Percentiles rank a stretch among this genome's conserved stretches.
These are phyloP conservation scores for Phalanger gymnotis DNA, from an alignment of 2,797 vertebrate species.

Conservation along the genomic window DNA sequence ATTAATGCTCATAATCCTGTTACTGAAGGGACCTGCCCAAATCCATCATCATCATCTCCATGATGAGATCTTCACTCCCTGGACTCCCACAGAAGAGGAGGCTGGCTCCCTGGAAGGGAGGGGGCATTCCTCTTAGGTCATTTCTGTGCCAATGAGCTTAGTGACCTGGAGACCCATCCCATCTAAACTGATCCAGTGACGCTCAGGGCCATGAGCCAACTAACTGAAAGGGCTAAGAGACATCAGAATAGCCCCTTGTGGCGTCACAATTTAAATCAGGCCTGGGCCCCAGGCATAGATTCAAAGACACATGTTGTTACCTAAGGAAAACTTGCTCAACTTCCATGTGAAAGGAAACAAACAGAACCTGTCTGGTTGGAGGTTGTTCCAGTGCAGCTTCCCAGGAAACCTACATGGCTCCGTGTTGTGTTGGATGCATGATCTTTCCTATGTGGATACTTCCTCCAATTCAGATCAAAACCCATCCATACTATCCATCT, in stretches of 20 bases:
- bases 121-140: neutral
- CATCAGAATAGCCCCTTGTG: neutral
- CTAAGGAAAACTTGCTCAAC: neutral
- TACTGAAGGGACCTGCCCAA: neutral
- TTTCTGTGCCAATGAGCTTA: neutral
- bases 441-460: neutral
- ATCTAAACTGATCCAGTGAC: neutral
- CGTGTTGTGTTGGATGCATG: neutral
- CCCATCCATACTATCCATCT: neutral
- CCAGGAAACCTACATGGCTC: neutral
- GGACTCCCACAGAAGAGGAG: neutral
- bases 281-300: neutral
- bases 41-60: constrained; percentile 9
- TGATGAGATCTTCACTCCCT: neutral
- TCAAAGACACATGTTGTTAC: neutral
- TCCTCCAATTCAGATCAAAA: neutral
- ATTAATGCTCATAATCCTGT: rapidly evolving
- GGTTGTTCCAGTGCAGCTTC: neutral
- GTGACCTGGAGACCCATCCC: neutral
- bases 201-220: neutral
- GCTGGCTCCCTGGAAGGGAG: neutral
- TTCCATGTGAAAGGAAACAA: neutral
- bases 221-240: neutral
- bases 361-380: neutral
- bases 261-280: neutral